These are phyloP conservation scores for Amphilophus citrinellus DNA, from an alignment of 2,113 vertebrate species.

Conservation along the genomic window DNA sequence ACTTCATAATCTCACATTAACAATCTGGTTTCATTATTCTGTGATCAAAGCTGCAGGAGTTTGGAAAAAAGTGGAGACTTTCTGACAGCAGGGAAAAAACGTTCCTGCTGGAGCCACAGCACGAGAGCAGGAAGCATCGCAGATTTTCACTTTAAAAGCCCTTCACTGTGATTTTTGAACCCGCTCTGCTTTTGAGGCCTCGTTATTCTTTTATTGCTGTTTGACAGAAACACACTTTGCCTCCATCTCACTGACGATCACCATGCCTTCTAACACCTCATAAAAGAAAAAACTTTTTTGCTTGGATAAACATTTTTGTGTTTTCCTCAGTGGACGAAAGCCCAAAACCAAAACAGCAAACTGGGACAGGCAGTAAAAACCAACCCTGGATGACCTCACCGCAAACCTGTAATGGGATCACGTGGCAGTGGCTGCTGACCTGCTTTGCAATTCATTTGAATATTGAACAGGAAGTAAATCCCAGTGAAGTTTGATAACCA, in stretches of 20 bases:
- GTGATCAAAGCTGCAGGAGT: too few relatives aligned
- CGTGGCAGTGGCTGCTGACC: background rate
- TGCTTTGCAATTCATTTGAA: background rate
- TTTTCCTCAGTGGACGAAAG: background rate
- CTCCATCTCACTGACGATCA: too few relatives aligned
- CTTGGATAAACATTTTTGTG: background rate
- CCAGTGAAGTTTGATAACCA: background rate
- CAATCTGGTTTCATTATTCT: background rate
- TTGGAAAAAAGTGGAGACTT: too few relatives aligned
- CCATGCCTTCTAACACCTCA: background rate
- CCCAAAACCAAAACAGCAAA: background rate
- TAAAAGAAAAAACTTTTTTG: background rate
- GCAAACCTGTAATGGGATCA: background rate
- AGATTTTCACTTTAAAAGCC: background rate
- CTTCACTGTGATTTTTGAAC: background rate
- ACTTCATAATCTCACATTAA: background rate
- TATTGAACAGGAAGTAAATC: background rate
- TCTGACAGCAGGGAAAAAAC: background rate
- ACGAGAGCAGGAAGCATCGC: background rate
- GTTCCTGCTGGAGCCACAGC: background rate
- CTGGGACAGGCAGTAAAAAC: too few relatives aligned
- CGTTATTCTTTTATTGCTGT: background rate
- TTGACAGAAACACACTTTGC: background rate
- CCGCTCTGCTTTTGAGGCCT: background rate
- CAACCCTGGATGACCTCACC: background rate